phyloP scores from a whole-genome alignment of 1,140 invertebrate genomes.

The Drosophila kikkawai region DNA sequence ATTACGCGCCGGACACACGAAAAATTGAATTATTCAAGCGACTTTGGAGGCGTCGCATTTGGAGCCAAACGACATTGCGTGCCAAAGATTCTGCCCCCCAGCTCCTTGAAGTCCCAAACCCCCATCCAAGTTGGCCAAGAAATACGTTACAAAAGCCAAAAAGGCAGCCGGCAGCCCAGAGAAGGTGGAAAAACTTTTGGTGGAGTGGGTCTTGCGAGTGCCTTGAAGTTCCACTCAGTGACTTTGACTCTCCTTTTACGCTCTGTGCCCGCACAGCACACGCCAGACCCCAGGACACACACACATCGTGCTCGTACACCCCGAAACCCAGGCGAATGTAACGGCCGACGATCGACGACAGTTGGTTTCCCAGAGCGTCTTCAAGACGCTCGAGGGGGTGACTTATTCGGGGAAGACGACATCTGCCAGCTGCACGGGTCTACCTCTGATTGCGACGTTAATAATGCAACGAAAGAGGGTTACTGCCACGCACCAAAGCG shows the following conservation, averaged over 20 bases:
- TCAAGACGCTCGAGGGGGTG: constrained; percentile 75
- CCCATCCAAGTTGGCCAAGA: constrained; percentile 16
- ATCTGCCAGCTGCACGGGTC: constrained; percentile 62
- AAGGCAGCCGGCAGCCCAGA: constrained; percentile 18
- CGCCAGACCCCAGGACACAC: constrained; percentile 50
- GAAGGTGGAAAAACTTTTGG: constrained; percentile 19
- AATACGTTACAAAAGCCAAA: constrained; percentile 66
- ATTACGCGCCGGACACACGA: constrained; percentile 66
- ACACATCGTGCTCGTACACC: background rate
- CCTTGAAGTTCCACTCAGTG: constrained; percentile 73
- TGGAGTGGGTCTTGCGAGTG: constrained; percentile 42
- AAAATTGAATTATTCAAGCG: constrained; percentile 77
- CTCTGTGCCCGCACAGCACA: constrained; percentile 37
- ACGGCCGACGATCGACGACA: constrained; percentile 65
- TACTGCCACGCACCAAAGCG: constrained; percentile 72
- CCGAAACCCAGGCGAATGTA: constrained; percentile 42
- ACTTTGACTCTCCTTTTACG: constrained; percentile 54
- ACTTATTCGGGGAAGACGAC: constrained; percentile 52
- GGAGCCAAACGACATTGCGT: constrained; percentile 59
- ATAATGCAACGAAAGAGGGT: constrained; percentile 46
- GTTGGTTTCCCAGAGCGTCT: constrained; percentile 81
- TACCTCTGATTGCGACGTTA: constrained; percentile 72
- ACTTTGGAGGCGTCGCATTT: constrained; percentile 62
- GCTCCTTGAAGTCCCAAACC: constrained; percentile 15
- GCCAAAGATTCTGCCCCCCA: constrained; percentile 16